phyloP scores from a whole-genome alignment of 2,113 vertebrate species.

The Clarias batrachus region DNA sequence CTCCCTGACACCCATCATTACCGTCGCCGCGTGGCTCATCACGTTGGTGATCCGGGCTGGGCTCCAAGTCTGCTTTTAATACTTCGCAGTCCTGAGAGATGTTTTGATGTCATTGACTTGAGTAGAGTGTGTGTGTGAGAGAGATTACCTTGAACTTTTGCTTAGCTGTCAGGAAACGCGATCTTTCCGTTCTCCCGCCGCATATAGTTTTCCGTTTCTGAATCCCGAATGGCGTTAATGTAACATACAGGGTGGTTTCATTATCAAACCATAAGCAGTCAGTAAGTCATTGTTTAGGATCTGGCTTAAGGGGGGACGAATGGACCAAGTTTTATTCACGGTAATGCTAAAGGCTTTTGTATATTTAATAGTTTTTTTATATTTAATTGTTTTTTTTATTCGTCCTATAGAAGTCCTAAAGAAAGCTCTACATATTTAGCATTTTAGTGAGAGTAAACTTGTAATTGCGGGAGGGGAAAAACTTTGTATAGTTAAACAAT shows the following conservation, averaged over 20 bases:
- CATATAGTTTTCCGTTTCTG: neutral
- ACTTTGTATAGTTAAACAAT: too few relatives aligned
- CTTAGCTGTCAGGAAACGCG: neutral
- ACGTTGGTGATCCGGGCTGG: neutral
- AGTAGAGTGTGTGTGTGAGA: neutral
- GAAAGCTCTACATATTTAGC: too few relatives aligned
- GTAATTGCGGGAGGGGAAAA: too few relatives aligned
- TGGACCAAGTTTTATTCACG: neutral
- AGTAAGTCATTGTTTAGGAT: neutral
- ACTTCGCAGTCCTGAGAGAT: neutral
- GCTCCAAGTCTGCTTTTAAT: neutral
- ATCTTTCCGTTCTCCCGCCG: neutral
- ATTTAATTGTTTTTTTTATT: too few relatives aligned
- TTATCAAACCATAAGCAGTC: neutral
- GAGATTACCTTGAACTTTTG: neutral
- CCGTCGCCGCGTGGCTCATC: neutral
- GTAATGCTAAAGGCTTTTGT: neutral
- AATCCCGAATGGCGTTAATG: neutral
- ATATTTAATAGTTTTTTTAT: neutral
- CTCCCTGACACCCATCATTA: conserved; percentile 18
- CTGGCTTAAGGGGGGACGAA: neutral
- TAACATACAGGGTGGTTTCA: neutral
- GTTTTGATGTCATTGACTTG: neutral
- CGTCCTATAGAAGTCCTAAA: too few relatives aligned
- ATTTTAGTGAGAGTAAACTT: too few relatives aligned